Base-by-base conservation (phyloP, 2,113 vertebrate genomes). In the Proteles cristata region DNA sequence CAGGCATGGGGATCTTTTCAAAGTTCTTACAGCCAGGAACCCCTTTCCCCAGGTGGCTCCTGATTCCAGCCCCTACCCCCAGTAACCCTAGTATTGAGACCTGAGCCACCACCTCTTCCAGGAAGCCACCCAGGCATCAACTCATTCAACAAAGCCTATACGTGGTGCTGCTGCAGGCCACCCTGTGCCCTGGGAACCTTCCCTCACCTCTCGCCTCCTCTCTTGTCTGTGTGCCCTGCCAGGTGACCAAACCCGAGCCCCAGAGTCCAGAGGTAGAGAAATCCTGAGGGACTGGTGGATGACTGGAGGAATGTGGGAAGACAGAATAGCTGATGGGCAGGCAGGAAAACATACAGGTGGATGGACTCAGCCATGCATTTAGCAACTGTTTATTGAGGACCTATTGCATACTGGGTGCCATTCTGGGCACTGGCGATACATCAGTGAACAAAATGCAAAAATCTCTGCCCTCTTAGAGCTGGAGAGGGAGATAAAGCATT, bases 121-220 rank as follows among this genome's bases (percentile, higher is more conserved):
- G 33, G 65, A 82, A 69, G 35, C 55, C 28, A 6, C 2, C 74
- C 25, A 14, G 66, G 6, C 33, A 35, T 25, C 17, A 31, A 43
- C n/a, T 39, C 43, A 26, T 5, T 39, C 10, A 17, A 48, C 65
- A 65, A 11, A 82, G 45, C 11, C 33, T 21, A 1, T 11, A 4
- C 21, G 9, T 45, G 53, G 17, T 2, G 2, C 76, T 1, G 0
- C 35, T 23, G 43, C 0, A 33, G 8, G 9, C 61, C 10, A 15
- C 11, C 7, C 33, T 28, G 11, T 12, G 35, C 39, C 55, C 11
- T 21, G 8, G 15, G 65, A 9, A 2, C 6, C 26, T 71, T 16
- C 39, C 48, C 33, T 35, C 7, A 0, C 15, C 31, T 45, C n/a
- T 25, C 21, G 19, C 7, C 1, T 35, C 53, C 85, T 55, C 77